These are phyloP conservation scores for Gobiocypris rarus DNA, from an alignment of 2,113 vertebrate genomes.

Conservation along the genomic window DNA sequence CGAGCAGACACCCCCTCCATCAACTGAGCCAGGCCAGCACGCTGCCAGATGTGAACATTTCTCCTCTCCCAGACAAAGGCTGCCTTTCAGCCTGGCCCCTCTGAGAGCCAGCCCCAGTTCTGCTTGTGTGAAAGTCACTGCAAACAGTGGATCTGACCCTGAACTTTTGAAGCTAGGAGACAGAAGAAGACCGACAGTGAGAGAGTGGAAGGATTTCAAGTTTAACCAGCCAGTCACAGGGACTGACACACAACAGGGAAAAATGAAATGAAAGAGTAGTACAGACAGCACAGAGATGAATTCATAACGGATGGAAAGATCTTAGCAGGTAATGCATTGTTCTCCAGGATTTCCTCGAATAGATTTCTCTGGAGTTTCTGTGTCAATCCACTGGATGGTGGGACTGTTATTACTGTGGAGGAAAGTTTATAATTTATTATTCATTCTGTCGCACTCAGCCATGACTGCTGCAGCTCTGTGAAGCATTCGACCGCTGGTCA, in stretches of 20 bases:
- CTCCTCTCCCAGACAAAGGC: conserved; percentile 47
- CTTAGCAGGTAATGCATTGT: neutral
- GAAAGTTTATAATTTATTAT: conserved; percentile 52
- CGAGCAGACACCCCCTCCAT: conserved; percentile 34
- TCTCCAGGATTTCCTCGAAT: conserved; percentile 11
- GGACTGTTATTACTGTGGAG: conserved; percentile 43
- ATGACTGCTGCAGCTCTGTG: conserved; percentile 4
- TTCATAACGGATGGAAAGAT: conserved; percentile 38
- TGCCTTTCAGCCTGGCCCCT: conserved; percentile 43
- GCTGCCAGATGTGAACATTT: conserved; percentile 53
- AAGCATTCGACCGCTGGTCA: neutral
- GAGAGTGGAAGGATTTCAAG: conserved; percentile 24
- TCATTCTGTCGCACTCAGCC: conserved; percentile 34
- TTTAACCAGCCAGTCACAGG: conserved; percentile 1
- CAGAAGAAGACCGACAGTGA: conserved; percentile 10
- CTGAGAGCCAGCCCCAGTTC: conserved; percentile 44
- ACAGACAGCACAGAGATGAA: conserved; percentile 35
- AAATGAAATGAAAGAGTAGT: conserved; percentile 23
- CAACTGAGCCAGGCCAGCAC: conserved; percentile 12
- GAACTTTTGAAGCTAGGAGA: conserved; percentile 41
- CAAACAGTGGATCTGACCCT: conserved; percentile 47
- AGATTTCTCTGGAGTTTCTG: conserved; percentile 34
- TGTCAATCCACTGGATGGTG: conserved; percentile 24
- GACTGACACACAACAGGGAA: conserved; percentile 9
- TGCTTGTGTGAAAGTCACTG: conserved; percentile 48